Evolutionary conservation across 2,113 vertebrate species (phyloP).

Genomic region (Hucho hucho): DNA sequence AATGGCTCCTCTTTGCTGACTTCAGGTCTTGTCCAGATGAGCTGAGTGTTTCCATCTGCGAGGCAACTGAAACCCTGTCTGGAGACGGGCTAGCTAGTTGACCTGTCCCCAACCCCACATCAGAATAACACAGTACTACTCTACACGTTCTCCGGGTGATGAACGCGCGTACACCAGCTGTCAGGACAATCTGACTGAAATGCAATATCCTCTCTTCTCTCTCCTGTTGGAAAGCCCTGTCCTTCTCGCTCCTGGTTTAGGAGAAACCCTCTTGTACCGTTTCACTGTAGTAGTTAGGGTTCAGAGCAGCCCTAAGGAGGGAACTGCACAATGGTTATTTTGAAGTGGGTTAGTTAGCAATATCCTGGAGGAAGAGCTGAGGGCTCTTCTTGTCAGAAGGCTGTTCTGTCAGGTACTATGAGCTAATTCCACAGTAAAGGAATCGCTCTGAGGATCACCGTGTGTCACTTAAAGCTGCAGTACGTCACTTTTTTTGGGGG

Average conservation of each 20-base stretch:
- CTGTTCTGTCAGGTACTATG: neutral
- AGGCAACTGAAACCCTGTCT: neutral
- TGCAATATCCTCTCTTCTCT: conserved; percentile 11
- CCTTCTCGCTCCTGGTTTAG: neutral
- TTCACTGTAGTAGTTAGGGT: neutral
- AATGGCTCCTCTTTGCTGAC: conserved; percentile 42
- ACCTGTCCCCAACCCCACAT: no score
- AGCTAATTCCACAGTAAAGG: no score
- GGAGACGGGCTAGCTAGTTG: no score
- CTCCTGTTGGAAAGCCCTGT: neutral
- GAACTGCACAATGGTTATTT: neutral
- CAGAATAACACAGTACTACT: no score
- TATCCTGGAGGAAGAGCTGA: neutral
- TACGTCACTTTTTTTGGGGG: no score
- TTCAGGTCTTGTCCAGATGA: conserved; percentile 11
- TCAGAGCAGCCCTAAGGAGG: neutral
- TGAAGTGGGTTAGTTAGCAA: neutral
- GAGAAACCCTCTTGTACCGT: neutral
- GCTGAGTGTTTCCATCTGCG: conserved; percentile 47
- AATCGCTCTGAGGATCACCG: no score
- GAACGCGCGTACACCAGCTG: conserved; percentile 4
- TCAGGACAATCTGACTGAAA: conserved; percentile 15
- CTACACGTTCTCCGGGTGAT: conserved; percentile 22
- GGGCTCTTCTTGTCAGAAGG: neutral
- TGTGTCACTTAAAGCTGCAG: no score